Conservation (phyloP, 2,888 invertebrate genomes). For the Xestia c-nigrum region DNA sequence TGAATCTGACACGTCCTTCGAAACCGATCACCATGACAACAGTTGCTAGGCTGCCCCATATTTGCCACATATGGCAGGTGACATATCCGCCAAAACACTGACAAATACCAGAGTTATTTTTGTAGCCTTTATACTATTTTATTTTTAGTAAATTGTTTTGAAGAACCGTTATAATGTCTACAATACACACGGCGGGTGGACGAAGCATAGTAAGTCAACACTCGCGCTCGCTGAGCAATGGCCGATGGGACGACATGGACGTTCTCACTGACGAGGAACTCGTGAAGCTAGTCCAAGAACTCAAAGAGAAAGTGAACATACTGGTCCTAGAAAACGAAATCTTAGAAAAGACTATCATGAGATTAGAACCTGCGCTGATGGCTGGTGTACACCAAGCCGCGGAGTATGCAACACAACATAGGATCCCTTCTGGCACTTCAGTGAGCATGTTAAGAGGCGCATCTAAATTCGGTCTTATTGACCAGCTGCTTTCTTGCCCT, state of each 20-base stretch:
- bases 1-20: conserved; percentile 23
- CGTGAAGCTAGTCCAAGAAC: conserved; percentile 77
- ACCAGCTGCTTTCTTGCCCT: conserved; percentile 65
- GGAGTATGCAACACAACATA: conserved; percentile 78
- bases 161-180: conserved; percentile 45
- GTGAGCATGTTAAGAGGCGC: conserved; percentile 76
- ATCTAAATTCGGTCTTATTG: conserved; percentile 75
- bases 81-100: conserved; percentile 24
- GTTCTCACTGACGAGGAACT: conserved; percentile 81
- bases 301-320: conserved; percentile 78
- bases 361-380: conserved; percentile 86
- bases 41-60: conserved; percentile 41
- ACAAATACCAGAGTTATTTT: conserved; percentile 3
- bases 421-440: conserved; percentile 76
- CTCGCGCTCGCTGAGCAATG: conserved; percentile 77
- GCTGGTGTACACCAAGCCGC: conserved; percentile 85
- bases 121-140: conserved; percentile 20
- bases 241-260: conserved; percentile 70
- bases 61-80: conserved; percentile 25
- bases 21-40: conserved; percentile 23
- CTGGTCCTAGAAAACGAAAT: conserved; percentile 88
- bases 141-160: conserved; percentile 7
- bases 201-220: conserved; percentile 77
- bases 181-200: conserved; percentile 8
- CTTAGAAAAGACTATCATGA: conserved; percentile 85